Conservation (phyloP, 2,113 vertebrate genomes). For the Stegastes partitus region DNA sequence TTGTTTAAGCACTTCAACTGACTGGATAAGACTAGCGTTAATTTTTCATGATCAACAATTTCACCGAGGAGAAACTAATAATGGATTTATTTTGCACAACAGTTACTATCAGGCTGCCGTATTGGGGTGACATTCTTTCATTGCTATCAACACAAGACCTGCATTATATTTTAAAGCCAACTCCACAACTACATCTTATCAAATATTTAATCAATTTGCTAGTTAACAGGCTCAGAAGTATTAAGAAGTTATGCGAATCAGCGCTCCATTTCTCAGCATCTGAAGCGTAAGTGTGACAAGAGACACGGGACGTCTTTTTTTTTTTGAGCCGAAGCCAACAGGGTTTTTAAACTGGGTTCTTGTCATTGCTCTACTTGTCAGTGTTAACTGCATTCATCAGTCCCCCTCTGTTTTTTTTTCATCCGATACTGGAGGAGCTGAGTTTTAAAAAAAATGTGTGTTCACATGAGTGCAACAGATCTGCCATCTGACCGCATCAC, state of each 20-base stretch:
- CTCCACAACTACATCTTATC: not conserved
- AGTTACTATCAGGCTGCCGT: not conserved
- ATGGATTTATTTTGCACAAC: constrained; percentile 12
- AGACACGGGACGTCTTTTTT: not conserved
- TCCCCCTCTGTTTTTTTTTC: too few species aligned
- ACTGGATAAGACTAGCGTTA: constrained; percentile 1
- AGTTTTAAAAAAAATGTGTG: too few species aligned
- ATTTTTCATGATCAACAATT: constrained; percentile 4
- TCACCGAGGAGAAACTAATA: not conserved
- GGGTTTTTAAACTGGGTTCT: not conserved
- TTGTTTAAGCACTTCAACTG: too few species aligned
- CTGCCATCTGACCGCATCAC: too few species aligned
- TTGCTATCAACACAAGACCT: not conserved
- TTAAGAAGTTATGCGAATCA: too few species aligned
- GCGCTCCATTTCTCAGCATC: not conserved
- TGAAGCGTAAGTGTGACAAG: not conserved
- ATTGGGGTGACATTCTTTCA: not conserved
- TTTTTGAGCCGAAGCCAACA: not conserved
- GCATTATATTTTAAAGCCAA: constrained; percentile 2
- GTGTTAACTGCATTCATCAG: not conserved
- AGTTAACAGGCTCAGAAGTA: too few species aligned
- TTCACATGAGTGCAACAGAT: too few species aligned
- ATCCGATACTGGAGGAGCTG: too few species aligned
- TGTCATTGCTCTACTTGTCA: not conserved
- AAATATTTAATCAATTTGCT: too few species aligned